Evolutionary conservation across 2,113 vertebrate species (phyloP).

Genomic region (Otus sunia): DNA sequence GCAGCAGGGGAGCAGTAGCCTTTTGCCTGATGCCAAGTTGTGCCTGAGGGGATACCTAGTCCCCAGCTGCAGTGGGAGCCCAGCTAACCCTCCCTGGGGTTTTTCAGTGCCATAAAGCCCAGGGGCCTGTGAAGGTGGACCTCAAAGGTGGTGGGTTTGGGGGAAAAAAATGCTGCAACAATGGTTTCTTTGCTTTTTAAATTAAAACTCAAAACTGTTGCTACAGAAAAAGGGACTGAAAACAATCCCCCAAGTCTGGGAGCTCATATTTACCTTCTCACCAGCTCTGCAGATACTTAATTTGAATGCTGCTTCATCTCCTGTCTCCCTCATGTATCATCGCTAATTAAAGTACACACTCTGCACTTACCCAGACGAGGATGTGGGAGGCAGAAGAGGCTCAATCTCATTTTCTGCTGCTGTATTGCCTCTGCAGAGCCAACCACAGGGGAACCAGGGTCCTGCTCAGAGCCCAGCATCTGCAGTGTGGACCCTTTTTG

Average conservation of each 20-base stretch:
- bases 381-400: conserved; percentile 28
- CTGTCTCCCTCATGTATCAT: conserved; percentile 34
- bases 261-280: conserved; percentile 21
- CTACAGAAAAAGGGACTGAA: background rate
- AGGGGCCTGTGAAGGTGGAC: background rate
- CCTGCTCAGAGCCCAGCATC: background rate
- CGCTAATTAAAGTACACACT: conserved; percentile 48
- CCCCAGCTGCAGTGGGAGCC: background rate
- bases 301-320: conserved; percentile 37
- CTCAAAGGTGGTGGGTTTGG: background rate
- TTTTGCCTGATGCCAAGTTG: background rate
- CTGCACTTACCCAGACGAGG: conserved; percentile 4
- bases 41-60: background rate
- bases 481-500: background rate
- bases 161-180: background rate
- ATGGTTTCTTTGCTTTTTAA: background rate
- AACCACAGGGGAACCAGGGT: background rate
- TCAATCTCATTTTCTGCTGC: background rate
- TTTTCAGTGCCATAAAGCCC: background rate
- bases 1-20: background rate
- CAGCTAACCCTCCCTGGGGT: background rate
- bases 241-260: background rate
- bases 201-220: background rate
- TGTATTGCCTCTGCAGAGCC: background rate
- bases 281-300: conserved; percentile 37